Percentiles rank a stretch among this genome's conserved stretches.
phyloP scores from a whole-genome alignment of 2,888 invertebrate genomes.

The Nymphalis urticae region DNA sequence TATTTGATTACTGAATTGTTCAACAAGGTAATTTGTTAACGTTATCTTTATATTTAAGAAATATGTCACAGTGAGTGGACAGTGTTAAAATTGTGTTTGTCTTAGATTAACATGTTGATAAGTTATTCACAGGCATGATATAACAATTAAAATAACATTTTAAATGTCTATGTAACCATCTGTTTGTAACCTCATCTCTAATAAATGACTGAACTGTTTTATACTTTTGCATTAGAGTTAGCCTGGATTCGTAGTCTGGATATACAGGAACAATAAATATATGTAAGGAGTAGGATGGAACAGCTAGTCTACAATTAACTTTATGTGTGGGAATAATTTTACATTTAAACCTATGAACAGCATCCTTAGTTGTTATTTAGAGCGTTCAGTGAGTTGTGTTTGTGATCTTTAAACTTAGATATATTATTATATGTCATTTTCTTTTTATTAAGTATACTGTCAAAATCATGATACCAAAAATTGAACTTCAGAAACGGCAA shows the following conservation, averaged over 20 bases:
- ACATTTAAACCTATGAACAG: constrained; percentile 32
- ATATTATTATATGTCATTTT: no score
- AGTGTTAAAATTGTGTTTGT: constrained; percentile 10
- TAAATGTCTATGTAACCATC: no score
- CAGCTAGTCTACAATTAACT: no score
- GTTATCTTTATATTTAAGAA: constrained; percentile 21
- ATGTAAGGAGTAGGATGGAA: no score
- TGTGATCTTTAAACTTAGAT: no score
- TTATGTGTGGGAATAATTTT: constrained; percentile 40
- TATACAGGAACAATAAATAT: no score
- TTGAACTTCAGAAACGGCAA: constrained; percentile 86
- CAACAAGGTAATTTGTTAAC: not conserved
- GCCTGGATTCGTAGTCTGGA: no score
- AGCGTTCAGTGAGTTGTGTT: not conserved
- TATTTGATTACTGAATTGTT: not conserved
- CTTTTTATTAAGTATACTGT: not conserved
- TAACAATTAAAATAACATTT: not conserved
- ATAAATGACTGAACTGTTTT: no score
- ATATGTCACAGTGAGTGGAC: constrained; percentile 1
- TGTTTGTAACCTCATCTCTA: no score
- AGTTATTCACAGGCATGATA: constrained; percentile 9
- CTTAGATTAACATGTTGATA: not conserved
- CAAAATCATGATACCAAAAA: constrained; percentile 25
- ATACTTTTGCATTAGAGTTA: no score
- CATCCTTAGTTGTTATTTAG: constrained; percentile 29